These are phyloP conservation scores for Conger conger DNA, from an alignment of 2,113 vertebrate species.

Conservation along the genomic window DNA sequence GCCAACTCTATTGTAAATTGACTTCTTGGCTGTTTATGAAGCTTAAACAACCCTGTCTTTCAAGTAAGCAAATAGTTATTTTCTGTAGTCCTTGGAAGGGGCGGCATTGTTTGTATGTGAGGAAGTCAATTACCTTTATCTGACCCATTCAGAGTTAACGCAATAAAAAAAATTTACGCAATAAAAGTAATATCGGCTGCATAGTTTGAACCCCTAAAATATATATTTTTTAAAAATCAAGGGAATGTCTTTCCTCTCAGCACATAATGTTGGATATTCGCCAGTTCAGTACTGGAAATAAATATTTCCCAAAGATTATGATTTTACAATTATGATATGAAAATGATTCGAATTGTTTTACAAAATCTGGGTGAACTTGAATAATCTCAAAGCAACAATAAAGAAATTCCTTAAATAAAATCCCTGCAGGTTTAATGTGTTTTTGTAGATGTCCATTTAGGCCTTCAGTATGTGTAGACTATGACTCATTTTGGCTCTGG, in stretches of 20 bases:
- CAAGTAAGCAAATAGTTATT: background rate
- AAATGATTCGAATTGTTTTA: too few species aligned
- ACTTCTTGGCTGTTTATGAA: slow-evolving; percentile 2
- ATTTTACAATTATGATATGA: too few species aligned
- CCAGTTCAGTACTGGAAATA: background rate
- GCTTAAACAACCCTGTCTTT: background rate
- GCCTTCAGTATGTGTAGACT: background rate
- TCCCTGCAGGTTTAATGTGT: background rate
- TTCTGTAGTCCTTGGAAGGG: background rate
- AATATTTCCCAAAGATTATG: background rate
- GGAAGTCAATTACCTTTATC: too few species aligned
- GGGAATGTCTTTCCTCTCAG: too few species aligned
- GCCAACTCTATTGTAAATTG: background rate
- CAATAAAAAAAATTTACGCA: too few species aligned
- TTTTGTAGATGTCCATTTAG: background rate
- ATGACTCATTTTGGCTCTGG: background rate
- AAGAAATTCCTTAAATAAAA: background rate
- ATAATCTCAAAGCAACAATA: too few species aligned
- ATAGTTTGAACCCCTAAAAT: too few species aligned
- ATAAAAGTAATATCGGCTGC: too few species aligned
- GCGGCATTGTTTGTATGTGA: background rate
- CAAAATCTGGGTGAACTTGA: too few species aligned
- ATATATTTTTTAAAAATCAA: too few species aligned
- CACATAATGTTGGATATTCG: background rate
- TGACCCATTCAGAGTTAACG: too few species aligned